These are phyloP conservation scores for Geotrupes spiniger DNA, from an alignment of 2,888 invertebrate species.

Conservation along the genomic window DNA sequence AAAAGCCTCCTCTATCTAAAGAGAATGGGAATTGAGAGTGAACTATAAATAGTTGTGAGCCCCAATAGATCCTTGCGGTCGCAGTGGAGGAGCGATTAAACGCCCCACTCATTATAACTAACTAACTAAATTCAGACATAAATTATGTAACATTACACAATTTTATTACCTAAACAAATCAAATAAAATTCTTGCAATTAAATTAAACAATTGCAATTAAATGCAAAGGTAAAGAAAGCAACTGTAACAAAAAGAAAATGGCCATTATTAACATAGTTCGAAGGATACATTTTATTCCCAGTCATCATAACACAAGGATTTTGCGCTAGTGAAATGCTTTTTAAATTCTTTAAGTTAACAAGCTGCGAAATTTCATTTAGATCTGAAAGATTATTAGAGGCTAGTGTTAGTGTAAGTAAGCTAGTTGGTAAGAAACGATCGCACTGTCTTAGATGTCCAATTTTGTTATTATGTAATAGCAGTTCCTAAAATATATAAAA, in stretches of 20 bases:
- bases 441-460: slow-evolving; percentile 77
- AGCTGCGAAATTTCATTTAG: slow-evolving; percentile 83
- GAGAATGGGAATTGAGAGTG: too few species aligned
- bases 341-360: slow-evolving; percentile 70
- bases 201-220: too few species aligned
- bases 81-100: too few species aligned
- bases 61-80: too few species aligned
- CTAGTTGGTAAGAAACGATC: slow-evolving; percentile 78
- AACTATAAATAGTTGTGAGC: too few species aligned
- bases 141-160: too few species aligned
- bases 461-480: slow-evolving; percentile 80
- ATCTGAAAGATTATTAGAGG: slow-evolving; percentile 80
- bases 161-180: too few species aligned
- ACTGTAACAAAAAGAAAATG: slow-evolving; percentile 9
- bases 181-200: too few species aligned
- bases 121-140: too few species aligned
- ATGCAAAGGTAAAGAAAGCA: too few species aligned
- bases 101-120: too few species aligned
- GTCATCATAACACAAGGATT: slow-evolving; percentile 85
- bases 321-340: slow-evolving; percentile 79
- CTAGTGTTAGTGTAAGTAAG: slow-evolving; percentile 72
- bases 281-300: slow-evolving; percentile 77
- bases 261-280: slow-evolving; percentile 30
- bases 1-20: too few species aligned
- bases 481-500: slow-evolving; percentile 62